Conservation (phyloP, 2,888 invertebrate genomes). For the Prenolepis imparis region DNA sequence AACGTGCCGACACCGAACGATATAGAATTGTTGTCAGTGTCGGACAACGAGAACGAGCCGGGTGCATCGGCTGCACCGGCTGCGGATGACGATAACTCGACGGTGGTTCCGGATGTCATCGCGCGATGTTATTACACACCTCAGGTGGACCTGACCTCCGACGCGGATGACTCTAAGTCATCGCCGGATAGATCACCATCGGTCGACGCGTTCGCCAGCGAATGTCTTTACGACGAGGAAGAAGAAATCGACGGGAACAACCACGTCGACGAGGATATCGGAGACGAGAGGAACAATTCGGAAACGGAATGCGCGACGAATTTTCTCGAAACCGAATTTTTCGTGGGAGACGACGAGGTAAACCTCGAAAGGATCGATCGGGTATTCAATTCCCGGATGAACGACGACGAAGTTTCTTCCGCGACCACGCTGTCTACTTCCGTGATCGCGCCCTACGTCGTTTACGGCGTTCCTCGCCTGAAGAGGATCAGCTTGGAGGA, state of each 20-base stretch:
- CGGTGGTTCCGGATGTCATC: neutral
- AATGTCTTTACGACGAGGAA: neutral
- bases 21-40: constrained; percentile 42
- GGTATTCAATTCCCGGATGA: too few relatives aligned
- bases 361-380: neutral
- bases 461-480: neutral
- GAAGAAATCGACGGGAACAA: neutral
- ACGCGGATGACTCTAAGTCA: neutral
- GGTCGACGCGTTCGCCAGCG: neutral
- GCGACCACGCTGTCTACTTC: neutral
- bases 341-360: neutral
- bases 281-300: neutral
- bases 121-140: neutral
- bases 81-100: neutral
- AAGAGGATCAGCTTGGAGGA: neutral
- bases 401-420: neutral
- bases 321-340: constrained; percentile 22
- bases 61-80: too few relatives aligned
- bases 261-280: neutral
- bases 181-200: neutral
- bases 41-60: constrained; percentile 15
- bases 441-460: too few relatives aligned
- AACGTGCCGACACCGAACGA: neutral
- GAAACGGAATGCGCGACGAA: neutral
- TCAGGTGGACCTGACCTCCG: neutral